Evolutionary conservation across 1,140 invertebrate species (phyloP), one percentile per base, ranked within the genome.

Genomic region (Oryzaephilus surinamensis): DNA sequence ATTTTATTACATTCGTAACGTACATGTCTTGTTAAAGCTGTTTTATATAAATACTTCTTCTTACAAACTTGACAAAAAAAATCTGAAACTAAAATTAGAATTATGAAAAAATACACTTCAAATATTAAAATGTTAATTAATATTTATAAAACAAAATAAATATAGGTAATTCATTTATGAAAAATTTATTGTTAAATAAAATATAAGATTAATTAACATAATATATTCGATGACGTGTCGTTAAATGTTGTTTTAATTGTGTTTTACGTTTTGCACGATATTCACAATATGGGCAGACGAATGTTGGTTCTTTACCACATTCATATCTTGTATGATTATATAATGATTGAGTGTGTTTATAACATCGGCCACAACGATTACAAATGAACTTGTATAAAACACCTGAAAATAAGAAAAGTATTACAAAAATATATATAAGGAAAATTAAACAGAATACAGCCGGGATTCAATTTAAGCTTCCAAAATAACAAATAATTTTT

Each of bases 281-380:
- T 31, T 55, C 32, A 45, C 71, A 74, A 39, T 67, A 65, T 13
- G 65, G 64, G 40, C 73, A 76, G 43, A 68, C 63, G 57, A 69
- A 75, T 14, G 66, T 54, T 3, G 71, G 70, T 19, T 67, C 65
- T 54, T 71, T 67, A 10, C 72, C 72, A 43, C 73, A 77, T 51
- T 77, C 73, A 59, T 38, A 48, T 37, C 34, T 33, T 18, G 42
- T 26, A 38, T 53, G 51, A 19, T 49, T 43, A 21, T 20, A 34
- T 5, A 49, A 17, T 0, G 37, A 41, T 16, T 39, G 29, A 15
- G 41, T 42, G 15, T 28, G 31, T 28, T 49, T 48, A 34, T 55
- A 55, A 0, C 31, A 35, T 39, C 45, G 48, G 7, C 40, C 45
- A 34, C 49, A 51, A 28, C 4, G 4, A 5, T 20, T 20, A 20